These are phyloP conservation scores for Pristionchus japonicus DNA, from an alignment of 2,888 invertebrate genomes.

Conservation along the genomic window DNA sequence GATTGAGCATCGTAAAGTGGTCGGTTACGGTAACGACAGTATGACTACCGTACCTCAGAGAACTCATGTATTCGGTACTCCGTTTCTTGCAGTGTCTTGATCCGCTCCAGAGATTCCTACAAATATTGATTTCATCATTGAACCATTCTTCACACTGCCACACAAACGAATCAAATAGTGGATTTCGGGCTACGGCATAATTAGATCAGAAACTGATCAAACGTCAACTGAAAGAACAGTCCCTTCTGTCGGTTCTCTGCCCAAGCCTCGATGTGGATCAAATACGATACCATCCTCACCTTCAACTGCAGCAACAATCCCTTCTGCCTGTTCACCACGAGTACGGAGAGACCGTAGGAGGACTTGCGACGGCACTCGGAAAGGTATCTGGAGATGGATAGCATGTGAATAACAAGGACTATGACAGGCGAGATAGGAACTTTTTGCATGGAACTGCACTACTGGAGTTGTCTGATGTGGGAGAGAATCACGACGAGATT, in stretches of 20 bases:
- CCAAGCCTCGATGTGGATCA: too few species aligned
- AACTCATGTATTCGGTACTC: slow-evolving; percentile 64
- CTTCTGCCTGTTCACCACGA: slow-evolving; percentile 91
- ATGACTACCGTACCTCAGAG: slow-evolving; percentile 55
- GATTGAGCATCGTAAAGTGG: not conserved
- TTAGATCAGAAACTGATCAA: too few species aligned
- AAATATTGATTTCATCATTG: too few species aligned
- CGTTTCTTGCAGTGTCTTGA: slow-evolving; percentile 82
- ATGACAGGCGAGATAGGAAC: too few species aligned
- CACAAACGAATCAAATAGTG: too few species aligned
- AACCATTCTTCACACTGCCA: too few species aligned
- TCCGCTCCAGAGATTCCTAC: slow-evolving; percentile 85
- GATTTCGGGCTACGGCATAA: too few species aligned
- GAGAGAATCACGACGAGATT: not conserved
- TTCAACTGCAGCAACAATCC: slow-evolving; percentile 87
- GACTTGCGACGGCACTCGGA: slow-evolving; percentile 20
- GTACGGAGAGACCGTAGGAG: slow-evolving; percentile 82
- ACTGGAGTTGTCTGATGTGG: too few species aligned
- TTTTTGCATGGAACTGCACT: too few species aligned
- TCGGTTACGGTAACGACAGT: not conserved
- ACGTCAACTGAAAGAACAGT: too few species aligned
- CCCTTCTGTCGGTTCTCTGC: too few species aligned
- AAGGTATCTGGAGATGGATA: not conserved
- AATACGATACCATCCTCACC: too few species aligned
- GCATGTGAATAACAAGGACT: not conserved